Percentiles rank a stretch among this genome's conserved stretches.
Evolutionary conservation across 2,888 invertebrate species (phyloP).

Genomic region (Tyria jacobaeae): DNA sequence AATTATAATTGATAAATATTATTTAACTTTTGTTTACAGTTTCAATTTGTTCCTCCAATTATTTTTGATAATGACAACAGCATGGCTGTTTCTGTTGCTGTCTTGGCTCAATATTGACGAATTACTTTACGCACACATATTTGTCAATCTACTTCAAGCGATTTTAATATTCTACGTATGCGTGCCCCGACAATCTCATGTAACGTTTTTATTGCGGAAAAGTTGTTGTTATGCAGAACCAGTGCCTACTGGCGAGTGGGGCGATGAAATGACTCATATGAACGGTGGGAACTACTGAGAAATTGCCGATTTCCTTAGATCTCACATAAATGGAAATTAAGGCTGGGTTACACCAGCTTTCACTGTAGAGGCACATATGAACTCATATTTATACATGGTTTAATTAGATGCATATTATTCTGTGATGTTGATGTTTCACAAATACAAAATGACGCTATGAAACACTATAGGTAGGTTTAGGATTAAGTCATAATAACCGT

Average conservation of each 20-base stretch:
- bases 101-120: slow-evolving; percentile 92
- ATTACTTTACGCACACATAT: slow-evolving; percentile 90
- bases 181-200: slow-evolving; percentile 92
- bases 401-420: slow-evolving; percentile 16
- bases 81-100: slow-evolving; percentile 92
- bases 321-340: slow-evolving; percentile 25
- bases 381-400: slow-evolving; percentile 22
- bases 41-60: slow-evolving; percentile 93
- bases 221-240: slow-evolving; percentile 93
- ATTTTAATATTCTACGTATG: slow-evolving; percentile 92
- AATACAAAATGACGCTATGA: slow-evolving; percentile 29
- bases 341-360: slow-evolving; percentile 26
- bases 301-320: slow-evolving; percentile 33
- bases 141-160: slow-evolving; percentile 92
- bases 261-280: slow-evolving; percentile 96
- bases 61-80: slow-evolving; percentile 90
- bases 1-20: slow-evolving; percentile 1
- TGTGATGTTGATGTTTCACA: slow-evolving; percentile 24
- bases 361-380: slow-evolving; percentile 29
- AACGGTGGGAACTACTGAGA: slow-evolving; percentile 87
- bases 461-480: slow-evolving; percentile 12
- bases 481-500: slow-evolving; percentile 8
- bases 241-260: slow-evolving; percentile 93
- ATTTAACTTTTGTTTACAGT: slow-evolving; percentile 80
- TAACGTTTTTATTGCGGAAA: slow-evolving; percentile 92